A percentile compares a stretch with the other conserved stretches of the same genome.
Evolutionary conservation across 1,140 invertebrate species (phyloP).

Genomic region (Vollenhovia emeryi): DNA sequence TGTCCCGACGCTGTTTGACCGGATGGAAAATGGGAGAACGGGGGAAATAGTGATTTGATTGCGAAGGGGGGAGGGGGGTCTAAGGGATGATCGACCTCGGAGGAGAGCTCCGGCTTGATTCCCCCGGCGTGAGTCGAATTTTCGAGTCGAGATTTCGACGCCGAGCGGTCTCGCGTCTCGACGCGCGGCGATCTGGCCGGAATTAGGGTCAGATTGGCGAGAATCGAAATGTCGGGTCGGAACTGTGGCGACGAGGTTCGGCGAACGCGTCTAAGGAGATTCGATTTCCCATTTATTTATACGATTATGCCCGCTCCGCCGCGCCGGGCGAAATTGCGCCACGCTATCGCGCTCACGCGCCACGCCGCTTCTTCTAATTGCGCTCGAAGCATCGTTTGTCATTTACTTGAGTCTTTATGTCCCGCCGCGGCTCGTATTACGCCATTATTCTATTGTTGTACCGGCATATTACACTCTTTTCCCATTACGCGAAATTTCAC

Average conservation of each 20-base stretch:
- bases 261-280: neutral
- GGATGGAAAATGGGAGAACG: neutral
- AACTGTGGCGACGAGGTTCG: neutral
- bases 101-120: neutral
- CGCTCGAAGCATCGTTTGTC: neutral
- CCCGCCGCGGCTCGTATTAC: neutral
- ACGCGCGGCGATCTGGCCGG: neutral
- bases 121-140: neutral
- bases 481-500: slow-evolving; percentile 27
- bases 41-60: neutral
- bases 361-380: neutral
- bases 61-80: neutral
- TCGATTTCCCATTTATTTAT: neutral
- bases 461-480: slow-evolving; percentile 27
- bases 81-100: neutral
- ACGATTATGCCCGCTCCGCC: neutral
- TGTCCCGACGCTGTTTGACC: slow-evolving; percentile 9
- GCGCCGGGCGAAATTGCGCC: neutral
- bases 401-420: neutral
- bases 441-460: slow-evolving; percentile 7
- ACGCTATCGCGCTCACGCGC: neutral
- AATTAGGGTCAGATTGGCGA: too few relatives aligned
- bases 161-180: neutral
- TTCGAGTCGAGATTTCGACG: slow-evolving; percentile 4
- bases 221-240: neutral